Base-by-base conservation (phyloP, 2,113 vertebrate species). In the Dipodomys stephensi region DNA sequence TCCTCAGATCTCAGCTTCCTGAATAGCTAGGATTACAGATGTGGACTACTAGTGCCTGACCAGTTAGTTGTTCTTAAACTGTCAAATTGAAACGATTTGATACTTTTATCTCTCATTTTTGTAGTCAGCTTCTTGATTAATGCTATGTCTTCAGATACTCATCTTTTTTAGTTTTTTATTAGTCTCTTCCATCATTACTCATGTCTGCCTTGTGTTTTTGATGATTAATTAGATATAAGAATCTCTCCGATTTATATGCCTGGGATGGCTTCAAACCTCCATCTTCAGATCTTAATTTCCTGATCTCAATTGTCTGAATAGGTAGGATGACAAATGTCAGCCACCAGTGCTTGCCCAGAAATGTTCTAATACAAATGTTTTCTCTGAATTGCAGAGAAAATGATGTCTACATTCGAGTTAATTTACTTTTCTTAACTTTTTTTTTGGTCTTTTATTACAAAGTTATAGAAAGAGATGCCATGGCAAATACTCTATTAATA, bases 351-450 rank as follows among this genome's bases (percentile, higher is more conserved):
- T 49, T 12, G 2, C 20, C 16, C 28, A 44, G 88, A 68, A 25
- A 30, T 27, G 60, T 69, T 60, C 25, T 57, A 69, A 23, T 1
- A 28, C 15, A 35, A 22, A 30, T 83, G 85, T 89, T 91, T 82
- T 72, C 57, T 68, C 89, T 87, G 65, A 92, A 65, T 76, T 79
- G 4, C 57, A 79, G 49, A 79, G n/a, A n/a, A 93, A 86, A 93
- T 27, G 28, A 3, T 77, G 19, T 87, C 5, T 94, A 7, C 28
- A 78, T 49, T 30, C 62, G 35, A 80, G 23, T 57, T 49, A 49
- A 49, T 12, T 49, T 49, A 49, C 49, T 49, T 12, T 49, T 49
- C 49, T 49, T 49, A 49, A 49, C 49, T 49, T 49, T 49, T 49
- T 49, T 49, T 49, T 49, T 60, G 60, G 10, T 62, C 6, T 88